Evolutionary conservation across 2,888 invertebrate species (phyloP), one percentile per base, ranked within the genome.

Genomic region (Piscicola geometra): DNA sequence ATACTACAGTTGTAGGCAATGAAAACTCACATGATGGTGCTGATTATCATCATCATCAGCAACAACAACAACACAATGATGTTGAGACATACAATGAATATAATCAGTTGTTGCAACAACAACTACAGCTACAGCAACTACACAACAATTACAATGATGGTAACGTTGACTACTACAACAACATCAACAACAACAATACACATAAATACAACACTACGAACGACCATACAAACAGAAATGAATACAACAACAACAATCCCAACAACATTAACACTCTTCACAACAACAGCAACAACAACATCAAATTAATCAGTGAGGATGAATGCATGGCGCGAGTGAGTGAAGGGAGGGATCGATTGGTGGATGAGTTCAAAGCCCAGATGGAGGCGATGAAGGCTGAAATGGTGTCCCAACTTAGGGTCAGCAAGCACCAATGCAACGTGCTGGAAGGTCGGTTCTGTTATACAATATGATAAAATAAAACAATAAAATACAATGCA

Each of bases 261-360:
- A 18, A 56, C 60, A 56, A 56, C 60, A 56, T 25, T n/a, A 56
- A 56, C 60, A 18, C 3, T 21, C 25, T 21, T 18, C n/a, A 56
- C 60, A 56, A 56, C 60, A 56, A 56, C 60, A 15, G n/a, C 60
- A 18, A 25, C 60, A 56, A 3, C n/a, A 56, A 56, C n/a, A n/a
- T n/a, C n/a, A 56, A 56, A 3, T 56, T 56, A 56, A 56, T 56
- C 60, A 56, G n/a, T 5, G 21, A 25, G 25, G 12, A 56, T 3
- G 60, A 56, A 56, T 56, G 60, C 60, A 56, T 25, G 3, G 25
- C 21, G 5, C 60, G 25, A 5, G n/a, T 56, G n/a, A n/a, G n/a
- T 18, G 15, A 56, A 56, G 5, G 9, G 21, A 56, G 25, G n/a
- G 60, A 56, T 18, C 3, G 60, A 25, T 5, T 56, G 25, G 3